Evolutionary conservation across 2,888 invertebrate genomes (phyloP), one percentile per base, ranked within the genome.

Genomic region (Chloromyia formosa): DNA sequence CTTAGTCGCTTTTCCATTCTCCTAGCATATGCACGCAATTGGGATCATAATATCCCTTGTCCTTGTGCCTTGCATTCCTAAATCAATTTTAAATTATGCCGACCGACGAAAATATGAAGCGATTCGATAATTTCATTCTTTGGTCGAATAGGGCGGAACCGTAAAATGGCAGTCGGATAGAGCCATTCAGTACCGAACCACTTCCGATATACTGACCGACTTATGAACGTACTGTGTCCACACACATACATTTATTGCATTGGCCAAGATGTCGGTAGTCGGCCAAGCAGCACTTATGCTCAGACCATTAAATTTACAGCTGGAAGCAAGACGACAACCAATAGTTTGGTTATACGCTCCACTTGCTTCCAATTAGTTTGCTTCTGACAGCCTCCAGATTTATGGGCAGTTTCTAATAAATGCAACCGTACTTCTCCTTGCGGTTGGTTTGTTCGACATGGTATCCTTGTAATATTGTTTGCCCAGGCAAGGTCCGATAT

Each of bases 361-460:
- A 75, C 73, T 75, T 73, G 73, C 75, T 66, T 75, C 69, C 75
- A 75, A 75, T 75, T 75, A 75, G 73, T 75, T 75, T 75, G 75
- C 68, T 73, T 68, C 42, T 75, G 75, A 73, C 75, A 75, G 66
- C 54, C 35, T 61, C 14, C 68, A 75, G 71, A 75, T 75, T 75
- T 75, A 75, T 75, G 73, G 68, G 42, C 68, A 75, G 68, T 68
- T 62, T 62, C 73, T 73, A 73, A 73, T 75, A 75, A 75, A 75
- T 75, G 75, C 75, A 75, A 42, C 73, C 74, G 56, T 71, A 71
- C 71, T 58, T 56, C 56, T 71, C 56, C 42, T 66, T 66, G 66
- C 66, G 66, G 66, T 66, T 49, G 22, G 66, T 22, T 66, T 66
- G 66, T 22, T 49, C 22, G 20, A 49, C 49, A 49, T 49, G 18